Evolutionary conservation across 1,140 invertebrate genomes (phyloP).

Genomic region (Drosophila kurseongensis): DNA sequence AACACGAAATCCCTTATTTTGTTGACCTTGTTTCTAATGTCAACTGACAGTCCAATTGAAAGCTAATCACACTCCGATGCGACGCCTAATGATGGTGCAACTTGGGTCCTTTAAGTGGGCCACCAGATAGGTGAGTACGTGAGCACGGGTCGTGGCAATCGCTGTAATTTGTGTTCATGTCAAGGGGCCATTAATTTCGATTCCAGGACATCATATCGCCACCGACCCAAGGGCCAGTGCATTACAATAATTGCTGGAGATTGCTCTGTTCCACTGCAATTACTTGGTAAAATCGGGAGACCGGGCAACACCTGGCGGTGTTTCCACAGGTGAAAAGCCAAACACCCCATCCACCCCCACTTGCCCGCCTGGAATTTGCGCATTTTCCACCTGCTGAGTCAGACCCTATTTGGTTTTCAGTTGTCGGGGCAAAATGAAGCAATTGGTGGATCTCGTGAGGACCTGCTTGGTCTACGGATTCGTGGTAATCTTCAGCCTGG

Average conservation of each 20-base stretch:
- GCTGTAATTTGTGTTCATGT: slow-evolving; percentile 31
- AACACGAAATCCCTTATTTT: background rate
- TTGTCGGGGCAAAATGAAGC: slow-evolving; percentile 38
- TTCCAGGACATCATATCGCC: background rate
- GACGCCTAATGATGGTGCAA: slow-evolving; percentile 21
- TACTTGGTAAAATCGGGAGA: background rate
- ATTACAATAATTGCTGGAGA: slow-evolving; percentile 34
- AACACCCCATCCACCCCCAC: background rate
- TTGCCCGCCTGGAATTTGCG: background rate
- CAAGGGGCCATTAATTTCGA: slow-evolving; percentile 28
- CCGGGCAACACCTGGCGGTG: slow-evolving; percentile 1
- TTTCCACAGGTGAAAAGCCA: slow-evolving; percentile 13
- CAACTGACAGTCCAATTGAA: slow-evolving; percentile 23
- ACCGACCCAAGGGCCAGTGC: slow-evolving; percentile 1
- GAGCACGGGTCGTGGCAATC: background rate
- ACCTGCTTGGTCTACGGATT: slow-evolving; percentile 51
- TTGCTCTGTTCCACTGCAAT: slow-evolving; percentile 33
- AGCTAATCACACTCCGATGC: slow-evolving; percentile 21
- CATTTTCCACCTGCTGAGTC: background rate
- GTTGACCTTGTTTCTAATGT: background rate
- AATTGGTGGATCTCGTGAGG: slow-evolving; percentile 43
- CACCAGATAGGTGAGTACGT: background rate
- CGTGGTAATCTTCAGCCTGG: slow-evolving; percentile 36
- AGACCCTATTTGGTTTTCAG: slow-evolving; percentile 18
- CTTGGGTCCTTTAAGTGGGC: background rate